Percentiles rank a stretch among this genome's conserved stretches.
phyloP scores from a whole-genome alignment of 2,888 invertebrate species.

The Lycophotia porphyrea region DNA sequence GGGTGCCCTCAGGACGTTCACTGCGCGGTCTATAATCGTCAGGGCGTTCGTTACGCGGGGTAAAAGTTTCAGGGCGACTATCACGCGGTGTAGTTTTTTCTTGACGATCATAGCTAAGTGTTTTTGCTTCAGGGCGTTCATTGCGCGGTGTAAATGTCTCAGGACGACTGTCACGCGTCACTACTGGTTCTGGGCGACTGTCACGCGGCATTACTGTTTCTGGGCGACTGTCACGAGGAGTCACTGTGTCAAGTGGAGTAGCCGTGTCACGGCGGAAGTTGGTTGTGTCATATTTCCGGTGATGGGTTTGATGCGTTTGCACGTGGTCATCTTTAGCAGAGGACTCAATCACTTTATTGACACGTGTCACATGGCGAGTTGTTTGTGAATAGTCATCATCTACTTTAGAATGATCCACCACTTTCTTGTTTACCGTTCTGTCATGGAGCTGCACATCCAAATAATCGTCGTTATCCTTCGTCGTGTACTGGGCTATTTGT shows the following conservation, averaged over 20 bases:
- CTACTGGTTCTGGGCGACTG: slow-evolving; percentile 27
- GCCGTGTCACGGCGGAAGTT: slow-evolving; percentile 60
- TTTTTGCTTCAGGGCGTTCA: slow-evolving; percentile 18
- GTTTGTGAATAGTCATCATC: slow-evolving; percentile 62
- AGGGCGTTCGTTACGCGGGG: slow-evolving; percentile 43
- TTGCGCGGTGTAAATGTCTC: slow-evolving; percentile 19
- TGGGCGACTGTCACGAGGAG: not conserved
- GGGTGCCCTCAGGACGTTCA: slow-evolving; percentile 3
- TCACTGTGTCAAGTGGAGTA: not conserved
- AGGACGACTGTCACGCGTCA: slow-evolving; percentile 58
- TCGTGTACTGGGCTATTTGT: slow-evolving; percentile 68
- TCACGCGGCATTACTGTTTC: slow-evolving; percentile 13
- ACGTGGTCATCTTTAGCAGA: slow-evolving; percentile 62
- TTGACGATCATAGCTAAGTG: slow-evolving; percentile 36
- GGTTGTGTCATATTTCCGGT: slow-evolving; percentile 62
- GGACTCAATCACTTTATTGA: slow-evolving; percentile 65
- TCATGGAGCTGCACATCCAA: slow-evolving; percentile 62
- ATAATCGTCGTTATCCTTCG: slow-evolving; percentile 65
- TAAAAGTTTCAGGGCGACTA: slow-evolving; percentile 32
- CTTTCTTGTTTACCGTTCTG: slow-evolving; percentile 60
- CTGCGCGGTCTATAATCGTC: not conserved
- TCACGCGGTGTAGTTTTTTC: slow-evolving; percentile 8
- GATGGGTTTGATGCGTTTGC: slow-evolving; percentile 53
- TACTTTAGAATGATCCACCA: slow-evolving; percentile 61
- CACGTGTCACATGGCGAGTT: slow-evolving; percentile 57